Evolutionary conservation across 2,797 vertebrate species (phyloP).

Genomic region (Loris lydekkerianus): DNA sequence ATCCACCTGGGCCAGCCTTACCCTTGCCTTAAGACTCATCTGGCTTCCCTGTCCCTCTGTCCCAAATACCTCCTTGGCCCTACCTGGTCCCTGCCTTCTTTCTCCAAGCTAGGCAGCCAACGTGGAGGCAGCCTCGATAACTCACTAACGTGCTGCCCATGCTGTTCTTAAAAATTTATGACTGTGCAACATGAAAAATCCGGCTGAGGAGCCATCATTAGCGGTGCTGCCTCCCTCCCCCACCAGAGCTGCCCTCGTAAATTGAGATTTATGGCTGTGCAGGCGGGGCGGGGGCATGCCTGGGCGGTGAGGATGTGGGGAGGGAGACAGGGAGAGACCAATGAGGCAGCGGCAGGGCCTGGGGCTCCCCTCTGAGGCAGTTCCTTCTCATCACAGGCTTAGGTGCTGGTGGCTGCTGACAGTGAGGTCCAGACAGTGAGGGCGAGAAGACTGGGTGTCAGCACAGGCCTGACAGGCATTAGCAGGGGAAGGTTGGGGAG

Average conservation of each 20-base stretch:
- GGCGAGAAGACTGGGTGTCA: constrained; percentile 84
- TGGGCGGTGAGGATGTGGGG: constrained; percentile 82
- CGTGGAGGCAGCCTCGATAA: constrained; percentile 79
- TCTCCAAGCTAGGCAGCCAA: constrained; percentile 69
- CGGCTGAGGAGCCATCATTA: constrained; percentile 92
- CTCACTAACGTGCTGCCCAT: constrained; percentile 85
- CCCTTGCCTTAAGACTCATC: not conserved
- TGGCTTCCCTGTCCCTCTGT: not conserved
- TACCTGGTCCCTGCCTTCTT: not conserved
- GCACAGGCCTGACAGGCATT: constrained; percentile 72
- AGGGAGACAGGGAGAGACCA: constrained; percentile 77
- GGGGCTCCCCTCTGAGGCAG: constrained; percentile 85
- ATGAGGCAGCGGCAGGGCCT: constrained; percentile 79
- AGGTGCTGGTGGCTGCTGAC: constrained; percentile 88
- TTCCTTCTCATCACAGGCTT: constrained; percentile 89
- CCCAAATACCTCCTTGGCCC: not conserved
- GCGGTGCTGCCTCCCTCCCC: constrained; percentile 90
- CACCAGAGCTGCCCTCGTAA: constrained; percentile 91
- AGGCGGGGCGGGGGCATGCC: constrained; percentile 87
- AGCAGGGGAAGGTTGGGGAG: constrained; percentile 70
- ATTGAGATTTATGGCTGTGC: constrained; percentile 93
- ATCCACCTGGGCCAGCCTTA: not conserved
- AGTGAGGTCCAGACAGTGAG: constrained; percentile 89
- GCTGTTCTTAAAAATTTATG: constrained; percentile 93
- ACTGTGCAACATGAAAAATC: constrained; percentile 93